Base-by-base conservation (phyloP, 2,888 invertebrate genomes). In the Rhabditoides inermis region DNA sequence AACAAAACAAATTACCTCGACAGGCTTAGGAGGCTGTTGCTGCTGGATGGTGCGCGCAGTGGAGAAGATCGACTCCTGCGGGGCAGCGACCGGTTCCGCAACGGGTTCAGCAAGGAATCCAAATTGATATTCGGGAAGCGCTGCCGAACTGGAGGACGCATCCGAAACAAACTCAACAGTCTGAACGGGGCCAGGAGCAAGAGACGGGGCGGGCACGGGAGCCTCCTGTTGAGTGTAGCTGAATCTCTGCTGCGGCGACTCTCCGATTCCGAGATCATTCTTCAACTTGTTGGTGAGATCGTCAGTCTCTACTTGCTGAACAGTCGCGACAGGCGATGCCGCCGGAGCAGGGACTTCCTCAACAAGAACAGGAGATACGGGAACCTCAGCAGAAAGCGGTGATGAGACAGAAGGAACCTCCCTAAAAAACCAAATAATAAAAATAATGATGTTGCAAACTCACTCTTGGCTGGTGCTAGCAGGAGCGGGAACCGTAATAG, bases 281-380 rank as follows among this genome's bases (percentile, higher is more conserved):
- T 71, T 71, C 18, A 71, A 56, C 46, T 71, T 60, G 30, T 58
- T 63, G 6, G 71, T 67, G n/a, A n/a, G n/a, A n/a, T n/a, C n/a
- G n/a, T n/a, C n/a, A n/a, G n/a, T n/a, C n/a, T n/a, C n/a, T n/a
- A n/a, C n/a, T n/a, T n/a, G n/a, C n/a, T n/a, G n/a, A n/a, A n/a
- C n/a, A n/a, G n/a, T n/a, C n/a, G n/a, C n/a, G n/a, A n/a, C n/a
- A n/a, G n/a, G n/a, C n/a, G n/a, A n/a, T n/a, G n/a, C n/a, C n/a
- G n/a, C n/a, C n/a, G n/a, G n/a, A n/a, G n/a, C n/a, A n/a, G n/a
- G n/a, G n/a, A n/a, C n/a, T n/a, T n/a, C n/a, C n/a, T n/a, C n/a
- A n/a, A n/a, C n/a, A n/a, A n/a, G n/a, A n/a, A n/a, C n/a, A n/a
- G n/a, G n/a, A n/a, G n/a, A n/a, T n/a, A n/a, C n/a, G n/a, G n/a